Evolutionary conservation across 2,113 vertebrate species (phyloP).

Genomic region (Phrynosoma blainvillii): DNA sequence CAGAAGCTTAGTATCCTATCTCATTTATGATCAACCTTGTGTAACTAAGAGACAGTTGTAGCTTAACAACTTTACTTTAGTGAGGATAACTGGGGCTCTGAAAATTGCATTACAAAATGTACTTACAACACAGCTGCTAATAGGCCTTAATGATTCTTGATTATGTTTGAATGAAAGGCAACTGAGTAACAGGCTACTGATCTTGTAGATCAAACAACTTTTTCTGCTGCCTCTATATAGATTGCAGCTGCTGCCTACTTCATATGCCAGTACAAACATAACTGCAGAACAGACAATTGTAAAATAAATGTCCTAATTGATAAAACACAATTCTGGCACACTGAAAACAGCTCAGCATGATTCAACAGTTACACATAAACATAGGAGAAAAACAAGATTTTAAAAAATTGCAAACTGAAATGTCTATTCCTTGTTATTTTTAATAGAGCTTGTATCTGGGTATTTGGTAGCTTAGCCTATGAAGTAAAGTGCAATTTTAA

Average conservation of each 20-base stretch:
- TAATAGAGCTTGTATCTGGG: not conserved
- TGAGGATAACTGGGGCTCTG: constrained; percentile 70
- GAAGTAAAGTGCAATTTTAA: constrained; percentile 12
- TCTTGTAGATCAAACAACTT: constrained; percentile 67
- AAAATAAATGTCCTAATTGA: constrained; percentile 59
- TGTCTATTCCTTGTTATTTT: not conserved
- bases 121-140: constrained; percentile 70
- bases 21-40: constrained; percentile 63
- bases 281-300: constrained; percentile 63
- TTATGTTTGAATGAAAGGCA: constrained; percentile 71
- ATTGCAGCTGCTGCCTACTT: constrained; percentile 52
- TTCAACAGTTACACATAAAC: not conserved
- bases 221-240: constrained; percentile 55
- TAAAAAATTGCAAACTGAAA: not conserved
- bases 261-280: constrained; percentile 66
- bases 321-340: constrained; percentile 38
- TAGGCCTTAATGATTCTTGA: constrained; percentile 70
- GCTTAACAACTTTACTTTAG: constrained; percentile 70
- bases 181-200: constrained; percentile 68
- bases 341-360: constrained; percentile 10
- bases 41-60: constrained; percentile 59
- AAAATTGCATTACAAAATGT: constrained; percentile 68
- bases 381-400: not conserved
- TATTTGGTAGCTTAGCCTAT: constrained; percentile 14
- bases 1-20: constrained; percentile 60